These are phyloP conservation scores for Lycia hirtaria DNA, from an alignment of 2,888 invertebrate species.

Conservation along the genomic window DNA sequence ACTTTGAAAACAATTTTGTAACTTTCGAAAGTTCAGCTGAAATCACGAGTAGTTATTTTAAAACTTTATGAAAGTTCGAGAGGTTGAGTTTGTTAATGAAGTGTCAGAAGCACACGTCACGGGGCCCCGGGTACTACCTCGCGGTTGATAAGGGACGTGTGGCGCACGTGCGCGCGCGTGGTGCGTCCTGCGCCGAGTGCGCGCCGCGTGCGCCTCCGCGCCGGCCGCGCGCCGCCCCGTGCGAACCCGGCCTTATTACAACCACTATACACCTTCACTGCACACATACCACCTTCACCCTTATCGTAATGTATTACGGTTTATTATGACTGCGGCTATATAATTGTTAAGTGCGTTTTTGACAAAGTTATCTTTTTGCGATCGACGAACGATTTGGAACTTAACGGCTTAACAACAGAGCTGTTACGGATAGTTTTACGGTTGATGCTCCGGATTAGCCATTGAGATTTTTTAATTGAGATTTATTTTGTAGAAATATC, in stretches of 20 bases:
- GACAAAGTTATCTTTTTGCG: slow-evolving; percentile 7
- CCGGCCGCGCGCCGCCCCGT: slow-evolving; percentile 56
- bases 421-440: neutral
- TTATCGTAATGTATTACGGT: slow-evolving; percentile 35
- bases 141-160: slow-evolving; percentile 44
- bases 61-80: neutral
- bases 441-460: slow-evolving; percentile 29
- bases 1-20: neutral
- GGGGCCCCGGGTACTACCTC: slow-evolving; percentile 19
- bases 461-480: slow-evolving; percentile 37
- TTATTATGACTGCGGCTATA: slow-evolving; percentile 13
- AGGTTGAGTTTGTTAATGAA: slow-evolving; percentile 23
- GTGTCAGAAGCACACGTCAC: slow-evolving; percentile 19
- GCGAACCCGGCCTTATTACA: slow-evolving; percentile 49
- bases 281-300: slow-evolving; percentile 36
- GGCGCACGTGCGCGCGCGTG: slow-evolving; percentile 80
- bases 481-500: slow-evolving; percentile 33
- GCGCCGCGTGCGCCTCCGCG: slow-evolving; percentile 75
- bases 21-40: neutral
- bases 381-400: slow-evolving; percentile 7
- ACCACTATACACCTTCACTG: slow-evolving; percentile 17
- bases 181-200: slow-evolving; percentile 77
- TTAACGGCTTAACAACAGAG: neutral
- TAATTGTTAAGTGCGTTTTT: slow-evolving; percentile 8
- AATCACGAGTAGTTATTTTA: no score